These are phyloP conservation scores for Heliocidaris tuberculata DNA, from an alignment of 35 echinoderm and acorn worm genomes.

Conservation along the genomic window DNA sequence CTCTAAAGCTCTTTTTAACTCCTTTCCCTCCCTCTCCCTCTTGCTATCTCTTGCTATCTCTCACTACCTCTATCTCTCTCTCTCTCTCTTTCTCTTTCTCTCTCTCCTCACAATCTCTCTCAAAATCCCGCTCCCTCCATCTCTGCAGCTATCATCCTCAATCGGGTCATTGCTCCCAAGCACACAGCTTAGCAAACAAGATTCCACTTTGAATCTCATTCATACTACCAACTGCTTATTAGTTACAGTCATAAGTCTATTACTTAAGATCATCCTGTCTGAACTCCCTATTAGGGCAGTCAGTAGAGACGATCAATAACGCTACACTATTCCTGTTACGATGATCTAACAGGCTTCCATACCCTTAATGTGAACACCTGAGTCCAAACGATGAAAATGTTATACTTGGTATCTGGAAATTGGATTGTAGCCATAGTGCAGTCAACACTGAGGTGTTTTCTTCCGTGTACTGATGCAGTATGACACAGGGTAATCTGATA, in stretches of 20 bases:
- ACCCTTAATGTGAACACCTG: background rate
- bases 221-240: background rate
- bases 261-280: background rate
- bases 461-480: background rate
- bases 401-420: background rate
- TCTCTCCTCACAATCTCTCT: background rate
- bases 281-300: background rate
- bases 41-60: background rate
- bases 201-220: background rate
- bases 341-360: background rate
- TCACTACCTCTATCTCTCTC: no score
- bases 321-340: background rate
- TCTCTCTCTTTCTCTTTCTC: no score
- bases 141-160: background rate
- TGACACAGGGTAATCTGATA: background rate
- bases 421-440: background rate
- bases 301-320: background rate
- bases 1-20: no score
- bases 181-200: background rate
- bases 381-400: background rate
- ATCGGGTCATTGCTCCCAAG: background rate
- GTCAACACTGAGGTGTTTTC: background rate
- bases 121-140: background rate
- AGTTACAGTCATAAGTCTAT: background rate
- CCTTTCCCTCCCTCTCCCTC: background rate